Conservation (phyloP, 2,113 vertebrate genomes). For the Natator depressus region DNA sequence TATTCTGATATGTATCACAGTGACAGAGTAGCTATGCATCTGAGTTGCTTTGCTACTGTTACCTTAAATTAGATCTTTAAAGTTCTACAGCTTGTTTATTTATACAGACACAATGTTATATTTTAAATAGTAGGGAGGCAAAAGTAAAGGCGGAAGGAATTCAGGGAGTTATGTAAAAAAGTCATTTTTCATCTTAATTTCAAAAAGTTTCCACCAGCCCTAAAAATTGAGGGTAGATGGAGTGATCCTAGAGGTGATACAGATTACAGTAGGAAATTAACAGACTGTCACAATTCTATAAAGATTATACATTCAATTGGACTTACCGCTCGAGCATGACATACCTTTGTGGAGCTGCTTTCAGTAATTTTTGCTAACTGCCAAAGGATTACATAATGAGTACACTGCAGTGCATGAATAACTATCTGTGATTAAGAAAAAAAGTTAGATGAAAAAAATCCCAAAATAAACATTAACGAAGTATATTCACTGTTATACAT, state of each 20-base stretch:
- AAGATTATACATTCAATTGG: not conserved
- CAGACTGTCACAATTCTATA: not conserved
- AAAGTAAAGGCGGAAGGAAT: not conserved
- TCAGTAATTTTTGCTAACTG: constrained; percentile 95
- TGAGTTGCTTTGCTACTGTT: not conserved
- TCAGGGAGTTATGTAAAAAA: not conserved
- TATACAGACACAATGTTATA: not conserved
- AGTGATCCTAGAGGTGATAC: not conserved
- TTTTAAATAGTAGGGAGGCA: not conserved
- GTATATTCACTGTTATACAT: constrained; percentile 12
- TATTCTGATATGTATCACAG: not conserved
- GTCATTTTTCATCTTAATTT: not conserved
- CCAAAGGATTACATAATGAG: constrained; percentile 98
- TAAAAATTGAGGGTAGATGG: not conserved
- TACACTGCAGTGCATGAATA: constrained; percentile 97
- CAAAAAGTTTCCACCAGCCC: not conserved
- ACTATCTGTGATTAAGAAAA: constrained; percentile 88
- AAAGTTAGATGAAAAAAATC: constrained; percentile 31
- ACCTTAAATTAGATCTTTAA: not conserved
- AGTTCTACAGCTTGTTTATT: not conserved
- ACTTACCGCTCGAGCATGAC: constrained; percentile 13
- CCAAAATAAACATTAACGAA: not conserved
- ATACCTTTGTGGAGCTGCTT: constrained; percentile 94
- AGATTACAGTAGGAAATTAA: not conserved
- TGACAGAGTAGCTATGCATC: not conserved